Conservation (phyloP, 2,888 invertebrate species). For the Pollenia labialis region DNA sequence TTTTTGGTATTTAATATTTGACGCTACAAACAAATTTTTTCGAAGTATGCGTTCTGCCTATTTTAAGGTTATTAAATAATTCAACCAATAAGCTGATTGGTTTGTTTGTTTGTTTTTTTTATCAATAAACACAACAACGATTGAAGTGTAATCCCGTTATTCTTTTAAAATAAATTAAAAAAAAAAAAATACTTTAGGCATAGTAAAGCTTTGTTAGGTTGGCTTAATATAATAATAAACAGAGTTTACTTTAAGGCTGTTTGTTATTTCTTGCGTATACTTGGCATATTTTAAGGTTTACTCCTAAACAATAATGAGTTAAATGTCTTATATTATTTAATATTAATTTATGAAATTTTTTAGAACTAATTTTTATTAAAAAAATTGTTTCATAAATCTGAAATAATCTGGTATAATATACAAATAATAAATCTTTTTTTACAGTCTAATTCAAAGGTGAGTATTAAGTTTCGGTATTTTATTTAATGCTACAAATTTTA, state of each 20-base stretch:
- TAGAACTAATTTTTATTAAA: too few species aligned
- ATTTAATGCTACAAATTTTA: background rate
- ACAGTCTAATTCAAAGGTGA: constrained; percentile 54
- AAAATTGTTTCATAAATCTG: background rate
- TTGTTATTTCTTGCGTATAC: background rate
- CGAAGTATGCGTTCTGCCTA: constrained; percentile 1
- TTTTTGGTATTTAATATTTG: constrained; percentile 21
- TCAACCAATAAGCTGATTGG: constrained; percentile 7
- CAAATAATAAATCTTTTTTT: constrained; percentile 49
- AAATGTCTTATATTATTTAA: constrained; percentile 25
- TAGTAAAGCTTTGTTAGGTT: background rate
- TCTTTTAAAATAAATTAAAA: too few species aligned
- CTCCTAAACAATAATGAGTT: background rate
- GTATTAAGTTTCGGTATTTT: constrained; percentile 10
- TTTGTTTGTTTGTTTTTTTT: background rate
- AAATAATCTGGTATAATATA: background rate
- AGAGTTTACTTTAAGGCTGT: constrained; percentile 34
- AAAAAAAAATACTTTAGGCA: background rate
- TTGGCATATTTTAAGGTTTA: constrained; percentile 51
- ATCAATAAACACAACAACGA: too few species aligned
- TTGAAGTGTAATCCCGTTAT: too few species aligned
- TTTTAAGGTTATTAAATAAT: constrained; percentile 42
- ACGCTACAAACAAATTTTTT: background rate
- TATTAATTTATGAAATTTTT: background rate
- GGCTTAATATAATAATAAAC: background rate